Conservation (phyloP, 2,113 vertebrate genomes). For the Nannospalax galili region DNA sequence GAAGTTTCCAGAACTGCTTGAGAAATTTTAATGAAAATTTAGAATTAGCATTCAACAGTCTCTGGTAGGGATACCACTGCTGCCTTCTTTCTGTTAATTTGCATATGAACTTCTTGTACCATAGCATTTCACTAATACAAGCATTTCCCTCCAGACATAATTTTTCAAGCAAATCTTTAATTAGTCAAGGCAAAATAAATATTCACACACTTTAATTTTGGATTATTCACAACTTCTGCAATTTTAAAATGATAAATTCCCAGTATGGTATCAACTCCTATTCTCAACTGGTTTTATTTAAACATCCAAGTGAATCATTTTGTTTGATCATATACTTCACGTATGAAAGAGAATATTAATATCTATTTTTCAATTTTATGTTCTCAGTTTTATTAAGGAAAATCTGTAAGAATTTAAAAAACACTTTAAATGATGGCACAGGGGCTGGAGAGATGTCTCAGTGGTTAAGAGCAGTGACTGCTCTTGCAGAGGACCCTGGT, state of each 20-base stretch:
- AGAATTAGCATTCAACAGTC: constrained; percentile 34
- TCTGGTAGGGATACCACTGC: constrained; percentile 38
- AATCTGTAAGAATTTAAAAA: not conserved
- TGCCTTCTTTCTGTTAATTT: constrained; percentile 65
- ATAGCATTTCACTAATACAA: constrained; percentile 46
- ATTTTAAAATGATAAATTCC: constrained; percentile 47
- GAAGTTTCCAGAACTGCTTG: not conserved
- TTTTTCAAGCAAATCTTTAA: constrained; percentile 76
- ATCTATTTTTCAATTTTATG: constrained; percentile 16
- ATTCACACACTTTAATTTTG: constrained; percentile 62
- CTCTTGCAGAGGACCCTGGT: too few relatives aligned
- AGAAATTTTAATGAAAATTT: constrained; percentile 37
- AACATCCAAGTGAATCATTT: not conserved
- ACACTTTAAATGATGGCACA: not conserved
- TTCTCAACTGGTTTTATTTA: constrained; percentile 32
- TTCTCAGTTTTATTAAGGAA: not conserved
- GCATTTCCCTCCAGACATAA: constrained; percentile 57
- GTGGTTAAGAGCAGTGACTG: too few relatives aligned
- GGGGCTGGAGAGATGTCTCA: too few relatives aligned
- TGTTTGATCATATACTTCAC: not conserved
- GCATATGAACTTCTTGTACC: constrained; percentile 57
- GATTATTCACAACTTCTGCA: constrained; percentile 44
- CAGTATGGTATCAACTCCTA: not conserved
- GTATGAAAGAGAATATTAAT: not conserved
- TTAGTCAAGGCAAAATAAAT: constrained; percentile 72